These are phyloP conservation scores for Trachelus troglodyta DNA, from an alignment of 2,888 invertebrate species.

Conservation along the genomic window DNA sequence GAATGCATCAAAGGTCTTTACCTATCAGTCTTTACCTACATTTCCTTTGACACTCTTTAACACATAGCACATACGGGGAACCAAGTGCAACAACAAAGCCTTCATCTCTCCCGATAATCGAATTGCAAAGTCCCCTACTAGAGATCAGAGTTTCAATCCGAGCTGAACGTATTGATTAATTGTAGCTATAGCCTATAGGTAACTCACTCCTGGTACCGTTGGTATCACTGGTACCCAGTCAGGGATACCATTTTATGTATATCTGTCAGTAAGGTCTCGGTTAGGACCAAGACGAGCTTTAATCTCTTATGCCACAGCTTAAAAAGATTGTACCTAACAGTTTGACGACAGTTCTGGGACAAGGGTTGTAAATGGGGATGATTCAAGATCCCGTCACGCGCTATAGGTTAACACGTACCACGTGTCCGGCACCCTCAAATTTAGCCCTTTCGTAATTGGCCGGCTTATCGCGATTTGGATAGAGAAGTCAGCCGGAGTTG, in stretches of 20 bases:
- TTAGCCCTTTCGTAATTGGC: constrained; percentile 5
- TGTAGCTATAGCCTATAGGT: background rate
- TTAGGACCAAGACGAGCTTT: background rate
- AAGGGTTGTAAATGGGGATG: constrained; percentile 4
- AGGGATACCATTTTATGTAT: background rate
- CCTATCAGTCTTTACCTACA: background rate
- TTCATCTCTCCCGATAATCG: background rate
- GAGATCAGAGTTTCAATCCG: background rate
- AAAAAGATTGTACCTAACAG: background rate
- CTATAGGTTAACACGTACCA: background rate
- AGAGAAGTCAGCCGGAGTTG: background rate
- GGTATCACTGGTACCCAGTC: background rate
- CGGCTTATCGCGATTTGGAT: constrained; percentile 7
- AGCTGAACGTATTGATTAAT: background rate
- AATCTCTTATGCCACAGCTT: background rate
- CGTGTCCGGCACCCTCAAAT: background rate
- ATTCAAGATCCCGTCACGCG: background rate
- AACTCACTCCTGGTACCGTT: background rate
- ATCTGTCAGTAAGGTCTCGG: background rate
- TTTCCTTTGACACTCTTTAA: background rate
- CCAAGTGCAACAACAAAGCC: background rate
- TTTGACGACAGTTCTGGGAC: constrained; percentile 1
- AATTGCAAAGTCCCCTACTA: background rate
- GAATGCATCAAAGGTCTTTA: background rate
- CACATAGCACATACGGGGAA: background rate